Evolutionary conservation across 2,113 vertebrate genomes (phyloP).

Genomic region (Miniopterus natalensis): DNA sequence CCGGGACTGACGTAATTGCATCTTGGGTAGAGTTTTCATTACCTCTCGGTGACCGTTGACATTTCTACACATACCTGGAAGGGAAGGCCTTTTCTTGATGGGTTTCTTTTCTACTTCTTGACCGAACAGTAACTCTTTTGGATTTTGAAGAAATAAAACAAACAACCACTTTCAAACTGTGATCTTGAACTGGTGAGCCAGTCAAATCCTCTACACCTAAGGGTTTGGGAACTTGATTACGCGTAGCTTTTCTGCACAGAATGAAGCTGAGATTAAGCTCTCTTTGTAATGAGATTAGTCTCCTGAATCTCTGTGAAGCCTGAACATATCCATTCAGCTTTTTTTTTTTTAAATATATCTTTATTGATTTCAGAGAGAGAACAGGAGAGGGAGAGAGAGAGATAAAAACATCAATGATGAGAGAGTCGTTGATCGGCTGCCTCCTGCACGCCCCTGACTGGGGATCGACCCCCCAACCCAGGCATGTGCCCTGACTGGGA

Average conservation of each 20-base stretch:
- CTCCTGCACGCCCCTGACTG: too few relatives aligned
- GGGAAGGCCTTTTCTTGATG: neutral
- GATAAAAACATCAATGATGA: too few relatives aligned
- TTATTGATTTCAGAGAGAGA: too few relatives aligned
- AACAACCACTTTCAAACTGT: neutral
- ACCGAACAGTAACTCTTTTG: neutral
- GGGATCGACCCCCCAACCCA: too few relatives aligned
- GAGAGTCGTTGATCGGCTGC: too few relatives aligned
- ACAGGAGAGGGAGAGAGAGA: too few relatives aligned
- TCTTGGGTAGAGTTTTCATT: neutral
- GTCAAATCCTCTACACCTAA: neutral
- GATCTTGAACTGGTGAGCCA: neutral
- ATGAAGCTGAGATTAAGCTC: neutral
- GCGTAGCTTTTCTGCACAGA: neutral
- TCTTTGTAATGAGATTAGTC: slow-evolving; percentile 4
- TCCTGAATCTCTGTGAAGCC: neutral
- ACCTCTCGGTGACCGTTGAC: neutral
- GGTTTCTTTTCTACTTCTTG: slow-evolving; percentile 33
- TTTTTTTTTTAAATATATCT: neutral
- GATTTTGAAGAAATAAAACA: slow-evolving; percentile 45
- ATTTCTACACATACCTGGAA: slow-evolving; percentile 2
- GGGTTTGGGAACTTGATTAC: neutral
- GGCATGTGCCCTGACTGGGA: too few relatives aligned
- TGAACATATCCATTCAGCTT: neutral
- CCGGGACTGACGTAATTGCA: neutral